phyloP scores from a whole-genome alignment of 2,888 invertebrate genomes.

The Steinernema hermaphroditum region DNA sequence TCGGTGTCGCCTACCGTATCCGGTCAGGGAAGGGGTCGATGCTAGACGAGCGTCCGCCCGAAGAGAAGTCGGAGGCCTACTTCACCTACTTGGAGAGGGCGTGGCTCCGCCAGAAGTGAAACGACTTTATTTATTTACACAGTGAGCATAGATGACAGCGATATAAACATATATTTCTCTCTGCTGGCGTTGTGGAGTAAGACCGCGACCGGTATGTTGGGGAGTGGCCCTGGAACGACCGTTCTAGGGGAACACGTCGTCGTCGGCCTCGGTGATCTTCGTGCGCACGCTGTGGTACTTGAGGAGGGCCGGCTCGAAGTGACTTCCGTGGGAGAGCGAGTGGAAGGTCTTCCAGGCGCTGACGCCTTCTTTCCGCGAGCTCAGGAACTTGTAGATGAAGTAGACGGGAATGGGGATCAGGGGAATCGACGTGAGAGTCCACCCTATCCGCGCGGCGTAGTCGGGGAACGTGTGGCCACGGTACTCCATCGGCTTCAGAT shows the following conservation, averaged over 20 bases:
- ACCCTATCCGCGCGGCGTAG: conserved; percentile 66
- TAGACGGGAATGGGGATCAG: conserved; percentile 64
- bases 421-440: conserved; percentile 60
- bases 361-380: conserved; percentile 23
- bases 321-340: conserved; percentile 16
- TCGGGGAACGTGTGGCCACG: conserved; percentile 58
- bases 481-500: conserved; percentile 64
- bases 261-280: conserved; percentile 35
- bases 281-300: conserved; percentile 31
- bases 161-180: background rate
- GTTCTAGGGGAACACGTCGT: conserved; percentile 37
- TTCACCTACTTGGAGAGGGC: conserved; percentile 7
- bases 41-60: conserved; percentile 2
- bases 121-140: background rate
- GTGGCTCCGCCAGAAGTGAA: background rate
- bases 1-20: conserved; percentile 9
- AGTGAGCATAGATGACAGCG: background rate
- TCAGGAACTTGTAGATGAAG: conserved; percentile 55
- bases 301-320: conserved; percentile 35
- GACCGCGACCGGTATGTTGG: background rate
- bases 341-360: conserved; percentile 25
- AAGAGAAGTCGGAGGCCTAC: conserved; percentile 11
- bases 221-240: no score
- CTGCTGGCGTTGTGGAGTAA: background rate
- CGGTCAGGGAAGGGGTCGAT: background rate